Evolutionary conservation across 2,888 invertebrate species (phyloP).

Genomic region (Chloromyia formosa): DNA sequence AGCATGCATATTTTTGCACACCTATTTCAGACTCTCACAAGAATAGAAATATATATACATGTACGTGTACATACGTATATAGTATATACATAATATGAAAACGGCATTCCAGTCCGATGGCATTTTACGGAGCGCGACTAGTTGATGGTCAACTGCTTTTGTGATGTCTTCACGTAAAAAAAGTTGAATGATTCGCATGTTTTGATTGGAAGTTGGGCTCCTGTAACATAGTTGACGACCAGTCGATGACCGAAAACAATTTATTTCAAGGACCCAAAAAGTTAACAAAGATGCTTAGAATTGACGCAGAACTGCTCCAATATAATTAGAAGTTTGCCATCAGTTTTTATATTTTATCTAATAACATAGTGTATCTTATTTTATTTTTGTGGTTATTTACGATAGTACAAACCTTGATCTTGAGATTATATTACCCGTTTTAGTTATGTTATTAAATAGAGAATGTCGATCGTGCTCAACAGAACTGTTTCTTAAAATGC

Average conservation of each 20-base stretch:
- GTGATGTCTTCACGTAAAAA: slow-evolving; percentile 14
- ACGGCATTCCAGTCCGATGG: slow-evolving; percentile 33
- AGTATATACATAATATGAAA: slow-evolving; percentile 18
- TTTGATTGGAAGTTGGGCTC: not conserved
- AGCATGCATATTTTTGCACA: not conserved
- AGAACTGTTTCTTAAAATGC: too few species aligned
- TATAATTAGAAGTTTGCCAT: too few species aligned
- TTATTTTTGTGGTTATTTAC: not conserved
- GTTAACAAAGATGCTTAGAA: too few species aligned
- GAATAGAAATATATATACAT: not conserved
- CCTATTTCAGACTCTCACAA: not conserved
- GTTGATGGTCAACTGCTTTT: slow-evolving; percentile 34
- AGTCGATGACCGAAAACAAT: slow-evolving; percentile 30
- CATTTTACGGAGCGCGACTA: slow-evolving; percentile 38
- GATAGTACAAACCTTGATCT: slow-evolving; percentile 25
- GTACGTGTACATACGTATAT: not conserved
- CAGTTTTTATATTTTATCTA: too few species aligned
- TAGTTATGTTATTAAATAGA: not conserved
- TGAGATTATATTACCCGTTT: slow-evolving; percentile 5
- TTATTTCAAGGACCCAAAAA: slow-evolving; percentile 26
- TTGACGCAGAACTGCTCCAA: too few species aligned
- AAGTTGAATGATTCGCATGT: slow-evolving; percentile 17
- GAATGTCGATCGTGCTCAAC: slow-evolving; percentile 18
- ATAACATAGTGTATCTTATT: too few species aligned
- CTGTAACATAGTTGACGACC: not conserved